Base-by-base conservation (phyloP, 1,140 invertebrate genomes). In the Drosophila willistoni region DNA sequence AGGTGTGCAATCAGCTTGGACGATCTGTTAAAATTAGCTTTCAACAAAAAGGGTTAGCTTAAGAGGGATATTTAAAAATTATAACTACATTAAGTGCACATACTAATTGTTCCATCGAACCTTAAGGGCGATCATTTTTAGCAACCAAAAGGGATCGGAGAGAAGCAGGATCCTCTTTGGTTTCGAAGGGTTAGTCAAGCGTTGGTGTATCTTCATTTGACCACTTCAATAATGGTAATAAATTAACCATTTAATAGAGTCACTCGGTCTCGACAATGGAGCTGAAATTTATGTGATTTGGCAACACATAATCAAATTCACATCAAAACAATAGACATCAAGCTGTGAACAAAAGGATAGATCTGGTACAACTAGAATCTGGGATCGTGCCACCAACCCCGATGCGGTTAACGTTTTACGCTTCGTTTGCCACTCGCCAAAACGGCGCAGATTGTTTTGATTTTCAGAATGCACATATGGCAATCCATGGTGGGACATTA, bases 231-330 rank as follows among this genome's bases (percentile, higher is more conserved):
- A 10, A 36, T 12, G 7, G 39, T 72, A 65, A 87, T 86, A 86
- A 87, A 87, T 87, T 83, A 82, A 36, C 33, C 61, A 55, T 68
- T 73, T 73, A 73, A 79, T 89, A 60, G 47, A 67, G 41, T 68
- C 59, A 54, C 63, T 54, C 47, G 19, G 61, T 66, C 61, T 81
- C 77, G 64, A 68, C 61, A 76, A 42, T 71, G 54, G 71, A 44
- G 39, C 47, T 54, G 60, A 61, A 73, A 84, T 84, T 85, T 85
- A 87, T 87, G 80, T 87, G 77, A 64, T 44, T 72, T 68, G 73
- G 77, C 74, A 89, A 87, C 36, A 87, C 80, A 89, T 89, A 84
- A 87, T 87, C 84, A 89, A 81, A 87, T 78, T 78, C 77, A 19
- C 69, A 87, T 87, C 84, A 87, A 75, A 87, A 87, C 84, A 87